These are phyloP conservation scores for Gymnogyps californianus DNA, from an alignment of 2,113 vertebrate genomes.

Conservation along the genomic window DNA sequence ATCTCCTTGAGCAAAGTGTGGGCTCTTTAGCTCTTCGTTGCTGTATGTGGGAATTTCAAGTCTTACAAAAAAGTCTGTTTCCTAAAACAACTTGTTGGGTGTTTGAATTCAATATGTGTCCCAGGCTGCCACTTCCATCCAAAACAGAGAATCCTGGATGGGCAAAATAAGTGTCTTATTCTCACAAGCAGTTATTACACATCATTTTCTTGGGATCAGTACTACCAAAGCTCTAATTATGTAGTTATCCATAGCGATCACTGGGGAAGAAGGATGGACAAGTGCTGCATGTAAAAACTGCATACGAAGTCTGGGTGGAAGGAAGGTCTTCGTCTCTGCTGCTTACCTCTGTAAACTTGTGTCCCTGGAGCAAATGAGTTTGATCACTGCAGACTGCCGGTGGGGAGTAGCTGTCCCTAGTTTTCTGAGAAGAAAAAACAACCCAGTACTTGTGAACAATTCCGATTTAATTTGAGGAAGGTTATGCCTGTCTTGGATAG, in stretches of 20 bases:
- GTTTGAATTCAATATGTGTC: not conserved
- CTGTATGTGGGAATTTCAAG: not conserved
- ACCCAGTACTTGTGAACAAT: not conserved
- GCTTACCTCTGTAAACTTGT: not conserved
- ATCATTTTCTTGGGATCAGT: not conserved
- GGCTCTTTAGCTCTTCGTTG: not conserved
- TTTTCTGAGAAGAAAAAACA: not conserved
- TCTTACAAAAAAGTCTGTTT: not conserved
- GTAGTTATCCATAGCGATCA: rapidly evolving
- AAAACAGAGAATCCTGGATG: not conserved
- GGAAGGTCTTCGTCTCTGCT: not conserved
- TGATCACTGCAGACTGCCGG: not conserved
- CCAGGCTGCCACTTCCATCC: not conserved
- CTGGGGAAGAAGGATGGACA: not conserved
- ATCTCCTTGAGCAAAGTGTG: not conserved
- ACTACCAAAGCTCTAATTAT: not conserved
- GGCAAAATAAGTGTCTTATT: not conserved
- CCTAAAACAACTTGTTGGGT: not conserved
- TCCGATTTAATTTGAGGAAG: not conserved
- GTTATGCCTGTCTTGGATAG: not conserved
- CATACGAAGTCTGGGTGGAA: not conserved
- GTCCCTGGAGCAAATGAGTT: not conserved
- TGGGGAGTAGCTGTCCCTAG: not conserved
- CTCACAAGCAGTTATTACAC: not conserved
- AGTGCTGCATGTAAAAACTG: not conserved